Conservation (phyloP, 2,797 vertebrate genomes). For the Sebastes hopkinsi region DNA sequence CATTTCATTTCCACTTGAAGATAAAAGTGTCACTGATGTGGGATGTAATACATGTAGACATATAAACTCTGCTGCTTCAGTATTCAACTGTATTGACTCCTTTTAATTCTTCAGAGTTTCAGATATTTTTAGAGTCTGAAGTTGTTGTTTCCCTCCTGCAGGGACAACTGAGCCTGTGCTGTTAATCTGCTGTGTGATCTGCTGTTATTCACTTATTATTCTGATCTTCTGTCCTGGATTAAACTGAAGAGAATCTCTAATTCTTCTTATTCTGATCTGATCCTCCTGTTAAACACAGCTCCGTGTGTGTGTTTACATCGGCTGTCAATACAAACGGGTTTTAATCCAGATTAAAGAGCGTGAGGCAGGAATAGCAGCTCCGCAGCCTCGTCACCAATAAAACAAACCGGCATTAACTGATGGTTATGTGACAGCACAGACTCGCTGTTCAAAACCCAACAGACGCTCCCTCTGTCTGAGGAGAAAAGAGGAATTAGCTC, state of each 20-base stretch:
- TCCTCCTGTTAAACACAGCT: slow-evolving; percentile 28
- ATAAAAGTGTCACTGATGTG: background rate
- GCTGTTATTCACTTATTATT: slow-evolving; percentile 32
- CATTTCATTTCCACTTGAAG: background rate
- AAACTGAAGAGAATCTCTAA: slow-evolving; percentile 22
- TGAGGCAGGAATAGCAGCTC: slow-evolving; percentile 39
- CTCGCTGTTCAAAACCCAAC: too few relatives aligned
- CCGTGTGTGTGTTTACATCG: slow-evolving; percentile 33
- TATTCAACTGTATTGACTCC: background rate
- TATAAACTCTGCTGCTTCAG: background rate
- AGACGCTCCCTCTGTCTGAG: background rate
- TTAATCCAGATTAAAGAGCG: slow-evolving; percentile 53
- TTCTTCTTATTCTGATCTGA: slow-evolving; percentile 36
- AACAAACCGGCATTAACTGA: background rate
- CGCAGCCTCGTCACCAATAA: background rate
- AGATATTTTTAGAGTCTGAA: slow-evolving; percentile 27
- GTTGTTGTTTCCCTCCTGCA: slow-evolving; percentile 3
- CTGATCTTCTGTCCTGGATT: slow-evolving; percentile 26
- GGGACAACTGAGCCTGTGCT: background rate
- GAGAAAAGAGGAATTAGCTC: slow-evolving; percentile 48
- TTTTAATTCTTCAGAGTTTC: background rate
- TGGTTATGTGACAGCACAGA: slow-evolving; percentile 1
- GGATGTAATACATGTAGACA: too few relatives aligned
- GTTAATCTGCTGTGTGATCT: slow-evolving; percentile 21
- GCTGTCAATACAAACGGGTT: slow-evolving; percentile 25